Conservation (phyloP, 2,113 vertebrate genomes). For the Lanius collurio region DNA sequence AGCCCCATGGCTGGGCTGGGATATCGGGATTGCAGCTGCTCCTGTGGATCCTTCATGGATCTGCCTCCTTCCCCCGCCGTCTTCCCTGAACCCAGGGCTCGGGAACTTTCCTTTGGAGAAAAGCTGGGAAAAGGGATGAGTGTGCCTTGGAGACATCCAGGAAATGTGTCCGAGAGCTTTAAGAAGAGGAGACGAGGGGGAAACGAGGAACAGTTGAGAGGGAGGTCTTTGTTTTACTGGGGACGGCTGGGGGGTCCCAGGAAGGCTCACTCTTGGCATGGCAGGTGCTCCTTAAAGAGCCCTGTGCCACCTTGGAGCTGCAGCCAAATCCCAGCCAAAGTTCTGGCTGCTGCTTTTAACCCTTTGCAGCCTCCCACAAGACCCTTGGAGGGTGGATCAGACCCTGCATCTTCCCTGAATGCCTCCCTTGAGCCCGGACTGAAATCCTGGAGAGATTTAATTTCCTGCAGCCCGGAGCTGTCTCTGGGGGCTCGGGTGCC, state of each 20-base stretch:
- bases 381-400: background rate
- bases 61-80: background rate
- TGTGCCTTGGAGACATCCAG: background rate
- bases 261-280: background rate
- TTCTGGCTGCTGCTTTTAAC: background rate
- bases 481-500: background rate
- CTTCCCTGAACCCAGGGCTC: background rate
- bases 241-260: background rate
- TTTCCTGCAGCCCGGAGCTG: background rate
- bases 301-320: background rate
- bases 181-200: background rate
- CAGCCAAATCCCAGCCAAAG: background rate
- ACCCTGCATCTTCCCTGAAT: background rate
- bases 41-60: background rate
- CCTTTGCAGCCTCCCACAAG: background rate
- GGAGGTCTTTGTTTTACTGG: slow-evolving; percentile 4
- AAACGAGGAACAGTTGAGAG: background rate
- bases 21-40: background rate
- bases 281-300: background rate
- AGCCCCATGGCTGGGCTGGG: background rate
- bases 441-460: background rate
- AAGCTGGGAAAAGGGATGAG: background rate
- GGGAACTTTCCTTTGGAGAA: background rate
- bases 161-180: background rate
- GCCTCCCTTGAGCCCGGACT: background rate